Evolutionary conservation across 2,888 invertebrate species (phyloP).

Genomic region (Diachrysia chrysitis): DNA sequence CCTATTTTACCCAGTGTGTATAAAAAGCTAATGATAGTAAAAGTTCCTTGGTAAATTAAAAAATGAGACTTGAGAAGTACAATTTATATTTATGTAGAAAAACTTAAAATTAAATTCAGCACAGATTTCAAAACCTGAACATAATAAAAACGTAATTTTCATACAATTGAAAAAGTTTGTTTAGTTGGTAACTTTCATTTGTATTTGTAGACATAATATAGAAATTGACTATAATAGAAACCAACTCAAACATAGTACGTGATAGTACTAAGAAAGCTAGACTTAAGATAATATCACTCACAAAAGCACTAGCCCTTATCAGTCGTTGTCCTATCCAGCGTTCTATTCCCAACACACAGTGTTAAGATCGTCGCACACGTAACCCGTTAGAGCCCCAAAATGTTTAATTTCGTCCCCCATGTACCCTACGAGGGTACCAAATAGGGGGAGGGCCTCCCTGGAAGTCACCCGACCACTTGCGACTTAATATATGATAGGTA

Average conservation of each 20-base stretch:
- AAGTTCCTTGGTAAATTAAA: too few relatives aligned
- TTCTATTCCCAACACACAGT: slow-evolving; percentile 58
- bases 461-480: slow-evolving; percentile 78
- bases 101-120: too few relatives aligned
- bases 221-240: neutral
- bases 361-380: slow-evolving; percentile 82
- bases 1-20: neutral
- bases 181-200: neutral
- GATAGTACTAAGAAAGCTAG: neutral
- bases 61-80: too few relatives aligned
- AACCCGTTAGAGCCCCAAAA: slow-evolving; percentile 85
- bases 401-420: slow-evolving; percentile 85
- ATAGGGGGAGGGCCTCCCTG: slow-evolving; percentile 60
- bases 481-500: slow-evolving; percentile 83
- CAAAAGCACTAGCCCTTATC: slow-evolving; percentile 18
- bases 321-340: slow-evolving; percentile 62
- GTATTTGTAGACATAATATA: neutral
- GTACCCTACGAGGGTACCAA: slow-evolving; percentile 62
- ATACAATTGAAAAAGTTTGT: neutral
- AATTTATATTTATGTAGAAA: too few relatives aligned
- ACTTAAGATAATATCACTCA: neutral
- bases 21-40: too few relatives aligned
- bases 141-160: neutral
- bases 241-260: neutral
- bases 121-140: too few relatives aligned